Evolutionary conservation across 1,140 invertebrate species (phyloP), one percentile per base, ranked within the genome.

Genomic region (Mesaphorura yosii): DNA sequence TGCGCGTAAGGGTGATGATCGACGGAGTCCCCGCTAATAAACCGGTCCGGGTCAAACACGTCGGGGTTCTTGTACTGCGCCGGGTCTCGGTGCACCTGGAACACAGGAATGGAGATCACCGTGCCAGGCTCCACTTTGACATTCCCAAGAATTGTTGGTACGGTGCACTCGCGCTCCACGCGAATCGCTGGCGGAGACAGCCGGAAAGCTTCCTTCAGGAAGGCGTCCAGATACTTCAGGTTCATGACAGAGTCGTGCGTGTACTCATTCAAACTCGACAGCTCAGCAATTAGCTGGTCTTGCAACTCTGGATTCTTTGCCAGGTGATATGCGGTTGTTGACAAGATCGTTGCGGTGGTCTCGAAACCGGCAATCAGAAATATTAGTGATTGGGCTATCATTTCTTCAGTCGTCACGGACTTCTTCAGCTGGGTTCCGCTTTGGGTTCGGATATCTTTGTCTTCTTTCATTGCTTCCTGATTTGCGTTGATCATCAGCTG

Each of bases 31-130:
- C 50, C 59, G 3, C 27, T n/a, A 15, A 54, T 63, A 61, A 55
- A 73, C 31, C 73, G 62, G 19, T 76, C 73, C 0, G 75, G 75
- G 47, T 70, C 60, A 52, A 76, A 77, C 50, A 58, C 64, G 7
- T 69, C 62, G 0, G 75, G 73, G 28, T 75, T 62, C 3, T 68
- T 64, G 66, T 68, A 76, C 14, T 67, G 51, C 5, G 68, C 55
- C 7, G 69, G 66, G 62, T 73, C 66, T 28, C 66, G 59, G 48
- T 76, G 73, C 12, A 76, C 56, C 15, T 64, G 64, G 57, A 66
- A 68, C 2, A 72, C 63, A 2, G 71, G 68, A 6, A 73, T 59
- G 7, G 62, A 46, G 0, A 76, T 64, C 5, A 59, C 59, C 7
- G 65, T 65, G 2, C 68, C 73, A 48, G 68, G 68, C 0, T 63